These are phyloP conservation scores for Odontamblyopus lacepedii DNA, from an alignment of 2,797 vertebrate species.

Conservation along the genomic window DNA sequence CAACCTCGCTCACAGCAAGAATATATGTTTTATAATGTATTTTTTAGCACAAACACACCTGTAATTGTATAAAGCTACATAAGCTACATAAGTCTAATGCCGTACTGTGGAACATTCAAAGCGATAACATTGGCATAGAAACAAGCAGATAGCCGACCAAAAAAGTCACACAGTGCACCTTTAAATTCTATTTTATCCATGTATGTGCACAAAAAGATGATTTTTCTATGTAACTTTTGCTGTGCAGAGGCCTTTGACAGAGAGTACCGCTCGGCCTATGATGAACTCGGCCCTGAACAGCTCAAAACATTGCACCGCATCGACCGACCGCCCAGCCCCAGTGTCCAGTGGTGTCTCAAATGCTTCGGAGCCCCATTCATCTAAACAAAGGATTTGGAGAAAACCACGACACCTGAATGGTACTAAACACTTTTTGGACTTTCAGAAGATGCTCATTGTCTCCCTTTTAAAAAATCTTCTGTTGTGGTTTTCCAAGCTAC, in stretches of 20 bases:
- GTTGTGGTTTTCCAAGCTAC: slow-evolving; percentile 26
- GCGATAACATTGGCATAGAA: too few species aligned
- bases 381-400: slow-evolving; percentile 61
- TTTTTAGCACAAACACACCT: too few species aligned
- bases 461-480: slow-evolving; percentile 21
- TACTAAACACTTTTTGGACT: slow-evolving; percentile 50
- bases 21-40: too few species aligned
- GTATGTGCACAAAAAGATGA: not conserved
- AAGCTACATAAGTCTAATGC: too few species aligned
- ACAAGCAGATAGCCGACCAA: too few species aligned
- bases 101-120: too few species aligned
- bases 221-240: not conserved
- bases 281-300: slow-evolving; percentile 83
- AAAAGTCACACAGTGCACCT: too few species aligned
- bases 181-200: too few species aligned
- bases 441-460: slow-evolving; percentile 28
- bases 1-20: too few species aligned
- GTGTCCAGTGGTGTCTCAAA: slow-evolving; percentile 89
- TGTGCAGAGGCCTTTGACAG: slow-evolving; percentile 93
- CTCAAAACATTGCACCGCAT: slow-evolving; percentile 84
- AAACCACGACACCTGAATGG: slow-evolving; percentile 44
- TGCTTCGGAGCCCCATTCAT: slow-evolving; percentile 89
- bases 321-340: slow-evolving; percentile 84
- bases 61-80: too few species aligned
- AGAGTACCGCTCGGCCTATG: slow-evolving; percentile 87